A percentile compares a stretch with the other conserved stretches of the same genome.
phyloP scores from a whole-genome alignment of 2,888 invertebrate species.

The Heliconius ethilla region DNA sequence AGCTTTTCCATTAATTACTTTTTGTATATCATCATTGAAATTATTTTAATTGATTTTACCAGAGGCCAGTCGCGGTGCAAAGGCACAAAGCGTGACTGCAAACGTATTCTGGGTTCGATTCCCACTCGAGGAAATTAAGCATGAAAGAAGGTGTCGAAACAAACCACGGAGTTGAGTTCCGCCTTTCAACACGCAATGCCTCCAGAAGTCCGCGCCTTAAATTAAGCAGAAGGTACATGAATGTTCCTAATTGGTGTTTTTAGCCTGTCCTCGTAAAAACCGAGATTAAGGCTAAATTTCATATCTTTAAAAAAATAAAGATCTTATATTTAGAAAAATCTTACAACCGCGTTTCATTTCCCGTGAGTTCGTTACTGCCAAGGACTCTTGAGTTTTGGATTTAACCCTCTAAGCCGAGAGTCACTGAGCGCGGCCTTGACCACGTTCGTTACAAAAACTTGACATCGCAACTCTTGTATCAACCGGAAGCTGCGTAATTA shows the following conservation, averaged over 20 bases:
- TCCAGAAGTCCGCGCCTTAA: too few species aligned
- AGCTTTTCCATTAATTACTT: background rate
- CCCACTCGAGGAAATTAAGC: background rate
- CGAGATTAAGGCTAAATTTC: background rate
- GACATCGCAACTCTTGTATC: slow-evolving; percentile 14
- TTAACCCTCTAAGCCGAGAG: slow-evolving; percentile 16
- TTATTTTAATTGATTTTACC: background rate
- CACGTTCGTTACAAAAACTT: slow-evolving; percentile 26
- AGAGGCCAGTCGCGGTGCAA: too few species aligned
- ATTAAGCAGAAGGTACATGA: too few species aligned
- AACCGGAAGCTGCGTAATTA: slow-evolving; percentile 20
- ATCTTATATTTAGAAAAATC: background rate
- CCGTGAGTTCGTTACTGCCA: slow-evolving; percentile 20
- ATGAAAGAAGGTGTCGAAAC: background rate
- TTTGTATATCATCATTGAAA: background rate
- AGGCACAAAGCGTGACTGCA: background rate
- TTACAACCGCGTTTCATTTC: background rate
- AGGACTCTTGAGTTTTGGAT: slow-evolving; percentile 22
- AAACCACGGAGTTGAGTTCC: background rate
- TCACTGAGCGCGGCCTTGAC: slow-evolving; percentile 24
- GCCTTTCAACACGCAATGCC: too few species aligned
- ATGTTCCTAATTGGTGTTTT: too few species aligned
- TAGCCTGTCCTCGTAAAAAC: too few species aligned
- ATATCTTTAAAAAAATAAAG: background rate
- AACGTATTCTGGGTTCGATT: background rate